phyloP scores from a whole-genome alignment of 2,113 vertebrate species.

The Fregetta grallaria region DNA sequence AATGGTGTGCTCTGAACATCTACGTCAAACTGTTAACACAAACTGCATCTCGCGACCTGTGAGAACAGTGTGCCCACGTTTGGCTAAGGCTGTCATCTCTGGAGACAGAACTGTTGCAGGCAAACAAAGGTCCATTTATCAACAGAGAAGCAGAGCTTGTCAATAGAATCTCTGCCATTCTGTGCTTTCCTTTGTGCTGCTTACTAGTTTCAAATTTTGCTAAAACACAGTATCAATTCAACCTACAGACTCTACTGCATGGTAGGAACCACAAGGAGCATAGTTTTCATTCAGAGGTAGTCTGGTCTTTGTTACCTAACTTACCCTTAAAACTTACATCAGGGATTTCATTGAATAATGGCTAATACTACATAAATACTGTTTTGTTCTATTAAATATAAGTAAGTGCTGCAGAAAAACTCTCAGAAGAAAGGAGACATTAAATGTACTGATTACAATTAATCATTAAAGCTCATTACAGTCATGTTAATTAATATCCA shows the following conservation, averaged over 20 bases:
- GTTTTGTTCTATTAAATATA: conserved; percentile 15
- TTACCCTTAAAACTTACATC: not conserved
- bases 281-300: not conserved
- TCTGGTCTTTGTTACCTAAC: not conserved
- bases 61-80: not conserved
- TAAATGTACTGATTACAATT: conserved; percentile 39
- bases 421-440: conserved; percentile 16
- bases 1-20: not conserved
- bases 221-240: not conserved
- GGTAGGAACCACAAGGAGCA: not conserved
- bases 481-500: conserved; percentile 17
- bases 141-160: not conserved
- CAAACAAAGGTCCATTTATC: conserved; percentile 3
- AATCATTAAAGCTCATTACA: conserved; percentile 5
- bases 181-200: not conserved
- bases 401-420: conserved; percentile 38
- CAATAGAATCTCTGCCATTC: conserved; percentile 1
- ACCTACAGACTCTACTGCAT: not conserved
- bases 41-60: not conserved
- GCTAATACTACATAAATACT: not conserved
- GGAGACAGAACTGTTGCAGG: not conserved
- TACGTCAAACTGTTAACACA: not conserved
- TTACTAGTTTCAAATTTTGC: not conserved
- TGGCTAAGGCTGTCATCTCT: not conserved
- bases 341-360: not conserved